A percentile compares a stretch with the other conserved stretches of the same genome.
Evolutionary conservation across 1,140 invertebrate species (phyloP).

Genomic region (Vanessa atalanta): DNA sequence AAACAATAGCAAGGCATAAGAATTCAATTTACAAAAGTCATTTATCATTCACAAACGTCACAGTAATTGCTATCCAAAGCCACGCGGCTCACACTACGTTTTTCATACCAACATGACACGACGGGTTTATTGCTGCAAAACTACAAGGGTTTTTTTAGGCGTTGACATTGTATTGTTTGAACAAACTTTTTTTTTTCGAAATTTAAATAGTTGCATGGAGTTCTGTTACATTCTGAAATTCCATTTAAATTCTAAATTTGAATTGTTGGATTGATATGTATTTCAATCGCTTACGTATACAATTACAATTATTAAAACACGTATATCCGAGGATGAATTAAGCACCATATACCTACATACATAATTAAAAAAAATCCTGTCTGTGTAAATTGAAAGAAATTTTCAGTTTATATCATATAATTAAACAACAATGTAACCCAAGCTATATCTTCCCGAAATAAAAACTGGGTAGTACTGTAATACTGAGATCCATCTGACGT

Average conservation of each 20-base stretch:
- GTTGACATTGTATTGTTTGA: constrained; percentile 1
- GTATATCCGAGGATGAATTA: too few relatives aligned
- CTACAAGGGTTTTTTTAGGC: neutral
- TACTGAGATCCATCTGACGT: too few relatives aligned
- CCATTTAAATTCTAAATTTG: neutral
- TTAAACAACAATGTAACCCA: too few relatives aligned
- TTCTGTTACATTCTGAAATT: too few relatives aligned
- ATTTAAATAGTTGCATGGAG: neutral
- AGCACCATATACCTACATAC: too few relatives aligned
- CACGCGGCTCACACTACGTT: neutral
- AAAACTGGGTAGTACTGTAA: too few relatives aligned
- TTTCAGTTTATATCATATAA: too few relatives aligned
- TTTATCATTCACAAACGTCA: constrained; percentile 2
- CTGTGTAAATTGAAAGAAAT: too few relatives aligned
- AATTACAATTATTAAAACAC: too few relatives aligned
- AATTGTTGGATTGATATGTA: neutral
- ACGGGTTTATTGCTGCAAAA: constrained; percentile 5
- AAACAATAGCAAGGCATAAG: neutral
- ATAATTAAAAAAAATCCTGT: too few relatives aligned
- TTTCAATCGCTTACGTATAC: neutral
- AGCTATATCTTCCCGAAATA: too few relatives aligned
- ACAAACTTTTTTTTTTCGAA: neutral
- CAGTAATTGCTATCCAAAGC: constrained; percentile 3
- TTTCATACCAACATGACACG: constrained; percentile 6
- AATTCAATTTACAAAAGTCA: constrained; percentile 3